Evolutionary conservation across 2,113 vertebrate species (phyloP), one percentile per base, ranked within the genome.

Genomic region (Seriola dumerili): DNA sequence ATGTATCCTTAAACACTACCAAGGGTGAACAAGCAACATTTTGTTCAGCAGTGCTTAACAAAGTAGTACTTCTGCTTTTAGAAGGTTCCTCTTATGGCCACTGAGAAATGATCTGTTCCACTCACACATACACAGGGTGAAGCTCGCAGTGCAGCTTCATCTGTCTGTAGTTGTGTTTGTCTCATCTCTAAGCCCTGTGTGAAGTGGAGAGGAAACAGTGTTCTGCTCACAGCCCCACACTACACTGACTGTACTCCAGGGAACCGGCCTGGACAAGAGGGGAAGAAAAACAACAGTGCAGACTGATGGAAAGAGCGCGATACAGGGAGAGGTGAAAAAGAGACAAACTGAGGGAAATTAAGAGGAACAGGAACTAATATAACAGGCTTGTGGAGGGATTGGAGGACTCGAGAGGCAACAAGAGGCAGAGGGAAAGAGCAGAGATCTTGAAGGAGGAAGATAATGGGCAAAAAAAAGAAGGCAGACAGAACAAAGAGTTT

Each of bases 191-290:
- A 87, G 80, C 81, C 65, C 73, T 8, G 80, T 92, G 88, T 93
- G 92, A 93, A 94, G 88, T 91, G 87, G 76, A 93, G 92, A 89
- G 91, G 88, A 91, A 94, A 91, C 67, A 75, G 72, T 76, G 78
- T 89, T 90, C 83, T 76, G 84, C 92, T 89, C 80, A 69, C 72
- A 80, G 38, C 76, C 80, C 64, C 72, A 81, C 84, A 83, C 85
- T 76, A 63, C 76, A 72, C 78, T 68, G 79, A 76, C 73, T 72
- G 80, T 66, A 65, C 92, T 86, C 86, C 4, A 16, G 93, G 88
- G 92, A 91, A n/a, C 50, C n/a, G 63, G 83, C 83, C 85, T 58
- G 74, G 86, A 82, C 72, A 3, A 64, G 76, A 61, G 63, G 69
- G 63, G 65, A 78, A 59, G 21, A 17, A 10, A 46, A 81, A 72